Evolutionary conservation across 2,888 invertebrate species (phyloP), one percentile per base, ranked within the genome.

Genomic region (Notocelia uddmanniana): DNA sequence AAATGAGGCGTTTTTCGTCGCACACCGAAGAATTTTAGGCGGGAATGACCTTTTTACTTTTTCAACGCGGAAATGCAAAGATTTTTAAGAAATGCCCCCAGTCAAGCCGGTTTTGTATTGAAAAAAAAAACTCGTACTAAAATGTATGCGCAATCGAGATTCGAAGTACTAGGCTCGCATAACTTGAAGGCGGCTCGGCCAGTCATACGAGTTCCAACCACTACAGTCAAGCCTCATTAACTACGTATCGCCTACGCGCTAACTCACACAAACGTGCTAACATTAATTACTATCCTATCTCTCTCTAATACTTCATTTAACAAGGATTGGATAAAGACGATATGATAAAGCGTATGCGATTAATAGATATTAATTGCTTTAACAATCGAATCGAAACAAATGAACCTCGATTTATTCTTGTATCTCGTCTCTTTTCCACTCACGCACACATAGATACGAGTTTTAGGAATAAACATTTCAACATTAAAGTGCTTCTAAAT

Each of bases 141-240:
- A 92, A 91, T 90, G 89, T 90, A 92, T 90, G 92, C 89, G 89
- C 90, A 89, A 91, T 90, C 89, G 85, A 91, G 91, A 89, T 87
- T 82, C 83, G 79, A 86, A 81, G 86, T 91, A 93, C 92, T 89
- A 92, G 91, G 93, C 78, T 80, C 77, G 78, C 89, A 93, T 89
- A 87, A 85, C 77, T 76, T 76, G 78, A 76, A 88, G 88, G 81
- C 81, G n/a, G 55, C 48, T 26, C 74, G 81, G 76, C 80, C 83
- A 83, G 86, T 83, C 85, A 82, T 83, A 85, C 86, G 77, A 86
- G 85, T 85, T 81, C 79, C 81, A 77, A 81, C 83, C 79, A 83
- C 81, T 78, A 84, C 83, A 82, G 77, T 77, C 81, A 79, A 78
- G 78, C 76, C 81, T 85, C 83, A 85, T 87, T 86, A 85, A 82